Base-by-base conservation (phyloP, 2,797 vertebrate genomes). In the Anguilla megastoma region DNA sequence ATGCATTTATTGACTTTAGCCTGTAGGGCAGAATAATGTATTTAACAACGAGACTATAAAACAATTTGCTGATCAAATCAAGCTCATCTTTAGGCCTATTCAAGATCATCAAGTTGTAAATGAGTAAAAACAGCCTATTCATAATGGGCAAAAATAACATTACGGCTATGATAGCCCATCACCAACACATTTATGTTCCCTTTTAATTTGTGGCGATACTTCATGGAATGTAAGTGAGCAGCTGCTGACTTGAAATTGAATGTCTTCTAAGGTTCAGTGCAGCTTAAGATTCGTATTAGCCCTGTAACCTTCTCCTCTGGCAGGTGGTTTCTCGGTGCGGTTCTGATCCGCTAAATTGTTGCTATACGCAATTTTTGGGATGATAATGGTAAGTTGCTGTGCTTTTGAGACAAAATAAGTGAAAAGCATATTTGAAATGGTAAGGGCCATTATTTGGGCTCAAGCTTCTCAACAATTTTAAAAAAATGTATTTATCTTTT, bases 1-100 rank as follows among this genome's bases (percentile, higher is more conserved):
- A 56, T 66, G 63, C 63, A 66, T 66, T 66, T n/a, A 66, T 66
- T 66, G 63, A n/a, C 63, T 66, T 66, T 66, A n/a, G 63, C 24
- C n/a, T 24, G 24, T 9, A 9, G 63, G n/a, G 63, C 63, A 66
- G 24, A 66, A 41, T 41, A 41, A 66, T 66, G 24, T 27, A 66
- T 66, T 66, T 66, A 66, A 24, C 24, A n/a, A 8, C 63, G 8
- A n/a, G n/a, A 66, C 58, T 60, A 60, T 60, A 60, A 60, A 60
- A 60, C 63, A 66, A 66, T 66, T 66, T 66, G 24, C 63, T 14
- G n/a, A 66, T 66, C 63, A 66, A 7, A n/a, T 66, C 24, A 66
- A 66, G 24, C 63, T 66, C 63, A 66, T 66, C 63, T 66, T 66
- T 66, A n/a, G 1, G 18, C 63, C 4, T 27, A 66, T 66, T 66